Conservation (phyloP, 2,113 vertebrate species). For the Sarotherodon lohbergeri region DNA sequence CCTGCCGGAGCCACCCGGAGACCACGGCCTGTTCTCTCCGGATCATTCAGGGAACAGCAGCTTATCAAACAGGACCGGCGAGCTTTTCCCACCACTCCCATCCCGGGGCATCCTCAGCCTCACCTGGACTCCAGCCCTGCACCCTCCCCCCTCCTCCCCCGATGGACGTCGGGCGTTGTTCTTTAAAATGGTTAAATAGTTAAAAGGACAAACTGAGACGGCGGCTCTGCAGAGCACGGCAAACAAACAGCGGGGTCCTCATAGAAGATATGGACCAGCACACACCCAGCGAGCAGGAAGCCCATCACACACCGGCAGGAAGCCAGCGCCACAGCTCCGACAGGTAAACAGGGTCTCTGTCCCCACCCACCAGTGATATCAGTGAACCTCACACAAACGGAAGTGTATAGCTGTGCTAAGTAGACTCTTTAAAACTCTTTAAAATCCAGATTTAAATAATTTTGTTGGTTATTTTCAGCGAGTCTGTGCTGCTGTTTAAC, state of each 20-base stretch:
- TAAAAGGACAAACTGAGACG: background rate
- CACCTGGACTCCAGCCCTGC: background rate
- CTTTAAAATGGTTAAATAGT: background rate
- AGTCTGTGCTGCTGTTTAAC: background rate
- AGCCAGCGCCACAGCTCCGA: background rate
- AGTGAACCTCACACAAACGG: background rate
- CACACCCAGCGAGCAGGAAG: background rate
- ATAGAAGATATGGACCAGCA: background rate
- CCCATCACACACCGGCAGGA: background rate
- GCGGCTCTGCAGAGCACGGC: background rate
- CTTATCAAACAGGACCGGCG: background rate
- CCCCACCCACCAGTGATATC: background rate
- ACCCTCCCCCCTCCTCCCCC: fast-evolving
- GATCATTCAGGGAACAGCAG: background rate
- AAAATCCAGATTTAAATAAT: background rate
- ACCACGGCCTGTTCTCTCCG: background rate
- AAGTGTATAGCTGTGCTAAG: fast-evolving
- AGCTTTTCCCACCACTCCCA: background rate
- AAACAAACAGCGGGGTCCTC: background rate
- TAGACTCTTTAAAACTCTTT: background rate
- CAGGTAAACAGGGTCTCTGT: background rate
- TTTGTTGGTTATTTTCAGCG: background rate
- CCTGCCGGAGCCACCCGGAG: background rate
- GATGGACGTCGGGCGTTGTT: background rate
- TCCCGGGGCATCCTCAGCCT: background rate